Evolutionary conservation across 2,797 vertebrate genomes (phyloP), one percentile per base, ranked within the genome.

Genomic region (Falco biarmicus): DNA sequence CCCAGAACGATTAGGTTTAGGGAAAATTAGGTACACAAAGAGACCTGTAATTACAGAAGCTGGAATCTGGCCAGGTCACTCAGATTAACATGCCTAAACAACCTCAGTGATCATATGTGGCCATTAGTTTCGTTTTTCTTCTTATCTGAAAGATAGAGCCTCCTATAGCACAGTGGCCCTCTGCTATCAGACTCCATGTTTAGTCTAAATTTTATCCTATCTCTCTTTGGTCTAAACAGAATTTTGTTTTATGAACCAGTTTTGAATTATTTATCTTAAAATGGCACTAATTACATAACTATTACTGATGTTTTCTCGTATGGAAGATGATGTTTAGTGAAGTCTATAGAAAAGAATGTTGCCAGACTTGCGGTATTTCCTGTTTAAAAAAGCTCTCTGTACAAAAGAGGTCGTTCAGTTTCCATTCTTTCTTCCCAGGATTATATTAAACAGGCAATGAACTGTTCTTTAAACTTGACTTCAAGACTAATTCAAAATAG

Each of bases 191-290:
- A 47, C 34, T 48, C 34, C 5, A 15, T 95, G 95, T 97, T 97
- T 96, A 97, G 95, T 96, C 95, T 97, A 59, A 87, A 51, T 86
- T 76, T 81, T 89, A 15, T 71, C 39, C 77, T 96, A 89, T 95
- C 85, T 81, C 78, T 81, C 93, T 87, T 50, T 56, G 73, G 82
- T 66, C 64, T 83, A 92, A 94, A 79, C 41, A 90, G 57, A 88
- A 80, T 37, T 87, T 90, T 91, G 43, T 73, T 91, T 85, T 88
- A 94, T 68, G 60, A 96, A 87, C 11, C 54, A 84, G 28, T 78
- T 93, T 90, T 89, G 53, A 87, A 77, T 69, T 95, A 71, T 95
- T 91, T 93, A 90, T 95, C 93, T 95, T 68, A 56, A 79, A 81
- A 50, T 89, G 51, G 16, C 54, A 53, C 75, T 96, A 94, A 95